Conservation (phyloP, 2,888 invertebrate genomes). For the Cephus spinipes region DNA sequence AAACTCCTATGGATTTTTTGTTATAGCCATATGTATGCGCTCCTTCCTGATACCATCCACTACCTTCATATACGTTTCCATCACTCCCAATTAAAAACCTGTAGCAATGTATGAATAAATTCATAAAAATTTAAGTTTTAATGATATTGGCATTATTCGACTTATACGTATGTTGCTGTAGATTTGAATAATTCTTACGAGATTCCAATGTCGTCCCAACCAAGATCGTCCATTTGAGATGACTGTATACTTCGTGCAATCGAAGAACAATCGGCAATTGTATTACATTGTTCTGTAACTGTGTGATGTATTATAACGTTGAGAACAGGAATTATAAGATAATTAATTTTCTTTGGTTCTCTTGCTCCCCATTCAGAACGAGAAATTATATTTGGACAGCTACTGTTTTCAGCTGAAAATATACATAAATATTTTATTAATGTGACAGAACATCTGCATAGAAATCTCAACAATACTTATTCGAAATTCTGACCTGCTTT, state of each 20-base stretch:
- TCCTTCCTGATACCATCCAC: conserved; percentile 74
- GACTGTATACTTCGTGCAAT: conserved; percentile 67
- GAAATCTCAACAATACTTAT: too few species aligned
- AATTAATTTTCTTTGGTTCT: too few species aligned
- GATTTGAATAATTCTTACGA: conserved; percentile 67
- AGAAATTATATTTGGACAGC: too few species aligned
- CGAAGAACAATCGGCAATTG: conserved; percentile 65
- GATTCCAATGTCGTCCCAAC: conserved; percentile 72
- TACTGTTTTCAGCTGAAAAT: too few species aligned
- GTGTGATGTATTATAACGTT: conserved; percentile 73
- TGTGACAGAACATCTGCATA: too few species aligned
- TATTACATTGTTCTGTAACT: conserved; percentile 67
- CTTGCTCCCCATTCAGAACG: too few species aligned
- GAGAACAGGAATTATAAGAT: conserved; percentile 67
- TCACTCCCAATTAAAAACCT: conserved; percentile 75
- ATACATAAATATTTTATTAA: too few species aligned
- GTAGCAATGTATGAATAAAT: conserved; percentile 17
- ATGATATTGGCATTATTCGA: neutral
- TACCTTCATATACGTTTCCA: conserved; percentile 75
- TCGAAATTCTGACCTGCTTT: too few species aligned
- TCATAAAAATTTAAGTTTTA: neutral
- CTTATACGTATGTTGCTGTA: neutral
- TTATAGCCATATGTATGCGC: conserved; percentile 74
- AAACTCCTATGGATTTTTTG: conserved; percentile 73
- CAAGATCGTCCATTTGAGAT: conserved; percentile 68